Evolutionary conservation across 2,888 invertebrate genomes (phyloP).

Genomic region (Drosophila stalkeri): DNA sequence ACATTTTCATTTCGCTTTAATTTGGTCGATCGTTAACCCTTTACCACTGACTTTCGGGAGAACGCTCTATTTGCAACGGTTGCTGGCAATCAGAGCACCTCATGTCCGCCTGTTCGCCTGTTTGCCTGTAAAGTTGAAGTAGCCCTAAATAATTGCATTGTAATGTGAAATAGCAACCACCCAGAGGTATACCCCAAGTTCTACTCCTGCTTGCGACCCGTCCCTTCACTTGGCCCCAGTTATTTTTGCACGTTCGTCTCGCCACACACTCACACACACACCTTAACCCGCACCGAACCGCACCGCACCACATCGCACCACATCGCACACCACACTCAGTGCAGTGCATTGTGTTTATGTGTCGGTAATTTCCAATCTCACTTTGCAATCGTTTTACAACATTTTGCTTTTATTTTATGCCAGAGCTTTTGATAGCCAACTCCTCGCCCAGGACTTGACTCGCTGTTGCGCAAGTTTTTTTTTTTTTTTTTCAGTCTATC

Average conservation of each 20-base stretch:
- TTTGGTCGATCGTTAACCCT: conserved; percentile 82
- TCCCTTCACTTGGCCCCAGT: conserved; percentile 59
- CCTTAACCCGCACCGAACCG: background rate
- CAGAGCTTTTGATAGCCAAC: conserved; percentile 70
- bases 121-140: conserved; percentile 63
- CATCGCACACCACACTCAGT: background rate
- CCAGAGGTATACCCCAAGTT: conserved; percentile 34
- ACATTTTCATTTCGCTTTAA: conserved; percentile 72
- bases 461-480: conserved; percentile 38
- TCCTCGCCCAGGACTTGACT: conserved; percentile 42
- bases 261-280: conserved; percentile 28
- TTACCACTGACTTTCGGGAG: conserved; percentile 39
- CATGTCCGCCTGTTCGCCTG: conserved; percentile 29
- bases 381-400: conserved; percentile 82
- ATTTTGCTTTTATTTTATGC: conserved; percentile 79
- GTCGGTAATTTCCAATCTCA: conserved; percentile 83
- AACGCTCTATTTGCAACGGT: conserved; percentile 33
- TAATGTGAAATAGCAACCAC: conserved; percentile 80
- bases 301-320: background rate
- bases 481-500: conserved; percentile 26
- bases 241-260: conserved; percentile 73
- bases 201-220: conserved; percentile 2
- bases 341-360: conserved; percentile 58
- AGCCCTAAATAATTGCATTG: conserved; percentile 83
- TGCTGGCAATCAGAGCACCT: conserved; percentile 72